Percentiles rank a stretch among this genome's conserved stretches.
phyloP scores from a whole-genome alignment of 1,140 invertebrate genomes.

The Bombus impatiens region DNA sequence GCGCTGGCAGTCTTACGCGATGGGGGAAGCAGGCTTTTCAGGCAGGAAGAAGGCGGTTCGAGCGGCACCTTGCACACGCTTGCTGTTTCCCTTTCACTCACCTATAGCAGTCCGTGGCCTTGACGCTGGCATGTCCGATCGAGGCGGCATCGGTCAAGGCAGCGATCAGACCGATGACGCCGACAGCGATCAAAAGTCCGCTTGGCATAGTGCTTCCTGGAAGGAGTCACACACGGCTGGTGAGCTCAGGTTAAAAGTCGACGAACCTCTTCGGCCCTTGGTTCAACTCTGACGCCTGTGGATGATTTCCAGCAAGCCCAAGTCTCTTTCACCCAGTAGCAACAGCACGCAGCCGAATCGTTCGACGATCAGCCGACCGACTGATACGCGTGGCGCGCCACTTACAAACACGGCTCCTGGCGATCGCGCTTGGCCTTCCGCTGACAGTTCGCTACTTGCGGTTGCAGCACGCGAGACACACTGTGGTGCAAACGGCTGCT shows the following conservation, averaged over 20 bases:
- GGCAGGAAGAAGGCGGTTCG: not conserved
- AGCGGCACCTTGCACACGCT: not conserved
- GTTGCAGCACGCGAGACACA: not conserved
- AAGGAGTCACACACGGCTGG: not conserved
- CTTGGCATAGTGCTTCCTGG: conserved; percentile 15
- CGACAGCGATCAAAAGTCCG: conserved; percentile 24
- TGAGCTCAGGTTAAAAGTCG: not conserved
- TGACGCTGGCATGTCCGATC: not conserved
- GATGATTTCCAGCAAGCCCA: not conserved
- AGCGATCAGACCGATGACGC: conserved; percentile 3
- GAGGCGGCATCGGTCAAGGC: conserved; percentile 42
- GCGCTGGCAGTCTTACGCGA: not conserved
- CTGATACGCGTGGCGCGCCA: conserved; percentile 39
- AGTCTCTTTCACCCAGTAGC: not conserved
- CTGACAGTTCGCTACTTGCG: conserved; percentile 23
- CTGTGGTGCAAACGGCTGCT: not conserved
- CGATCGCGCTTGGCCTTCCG: conserved; percentile 47
- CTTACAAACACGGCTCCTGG: conserved; percentile 4
- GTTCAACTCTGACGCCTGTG: not conserved
- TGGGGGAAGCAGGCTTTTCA: not conserved
- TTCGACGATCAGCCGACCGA: conserved; percentile 44
- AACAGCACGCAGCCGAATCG: conserved; percentile 18
- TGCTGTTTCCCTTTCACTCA: conserved; percentile 60
- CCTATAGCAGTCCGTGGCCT: conserved; percentile 67
- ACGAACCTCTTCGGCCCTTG: not conserved